phyloP scores from a whole-genome alignment of 2,797 vertebrate species.

The Aulostomus chinensis region DNA sequence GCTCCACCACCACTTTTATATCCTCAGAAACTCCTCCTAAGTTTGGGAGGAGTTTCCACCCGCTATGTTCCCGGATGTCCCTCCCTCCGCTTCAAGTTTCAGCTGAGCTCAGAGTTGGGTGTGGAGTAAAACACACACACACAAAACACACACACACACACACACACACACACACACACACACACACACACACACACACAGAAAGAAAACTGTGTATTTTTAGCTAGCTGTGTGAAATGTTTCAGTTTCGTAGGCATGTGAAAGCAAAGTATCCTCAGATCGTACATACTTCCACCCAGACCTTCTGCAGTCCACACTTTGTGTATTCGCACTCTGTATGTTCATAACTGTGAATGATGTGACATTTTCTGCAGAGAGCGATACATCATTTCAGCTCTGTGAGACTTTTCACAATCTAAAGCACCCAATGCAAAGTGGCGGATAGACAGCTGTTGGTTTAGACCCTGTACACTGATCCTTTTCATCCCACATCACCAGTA shows the following conservation, averaged over 20 bases:
- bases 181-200: background rate
- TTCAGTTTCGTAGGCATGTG: slow-evolving; percentile 63
- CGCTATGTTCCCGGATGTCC: slow-evolving; percentile 65
- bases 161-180: background rate
- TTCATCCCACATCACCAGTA: slow-evolving; percentile 9
- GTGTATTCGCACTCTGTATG: slow-evolving; percentile 6
- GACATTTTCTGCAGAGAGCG: slow-evolving; percentile 8
- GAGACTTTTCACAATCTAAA: slow-evolving; percentile 20
- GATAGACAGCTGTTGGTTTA: slow-evolving; percentile 10
- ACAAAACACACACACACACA: background rate
- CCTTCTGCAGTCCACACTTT: too few species aligned
- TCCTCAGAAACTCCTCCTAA: slow-evolving; percentile 7
- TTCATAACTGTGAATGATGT: background rate
- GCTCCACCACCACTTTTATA: slow-evolving; percentile 4
- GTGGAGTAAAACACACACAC: slow-evolving; percentile 34
- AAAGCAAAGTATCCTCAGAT: slow-evolving; percentile 28
- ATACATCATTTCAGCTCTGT: slow-evolving; percentile 12
- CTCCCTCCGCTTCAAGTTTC: slow-evolving; percentile 61
- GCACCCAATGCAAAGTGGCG: slow-evolving; percentile 14
- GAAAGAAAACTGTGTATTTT: slow-evolving; percentile 64
- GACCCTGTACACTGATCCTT: slow-evolving; percentile 17
- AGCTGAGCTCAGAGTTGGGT: slow-evolving; percentile 59
- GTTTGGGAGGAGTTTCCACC: slow-evolving; percentile 54
- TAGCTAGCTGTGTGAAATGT: slow-evolving; percentile 62
- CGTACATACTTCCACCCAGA: background rate